Percentiles rank a stretch among this genome's conserved stretches.
These are phyloP conservation scores for Callimorpha dominula DNA, from an alignment of 2,888 invertebrate species.

Conservation along the genomic window DNA sequence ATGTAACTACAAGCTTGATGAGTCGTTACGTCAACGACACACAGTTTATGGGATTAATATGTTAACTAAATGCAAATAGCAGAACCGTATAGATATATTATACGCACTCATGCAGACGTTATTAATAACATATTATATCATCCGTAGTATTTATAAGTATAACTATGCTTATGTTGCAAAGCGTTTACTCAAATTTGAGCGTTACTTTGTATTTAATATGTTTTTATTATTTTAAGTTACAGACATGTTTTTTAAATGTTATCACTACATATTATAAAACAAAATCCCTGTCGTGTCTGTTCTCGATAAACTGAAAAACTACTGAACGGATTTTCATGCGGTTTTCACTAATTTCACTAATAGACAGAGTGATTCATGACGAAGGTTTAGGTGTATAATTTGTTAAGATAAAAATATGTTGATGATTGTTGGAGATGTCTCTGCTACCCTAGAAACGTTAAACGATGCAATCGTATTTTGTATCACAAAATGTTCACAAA, in stretches of 20 bases:
- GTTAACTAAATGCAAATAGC: conserved; percentile 80
- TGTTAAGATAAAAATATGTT: too few species aligned
- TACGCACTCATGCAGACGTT: not conserved
- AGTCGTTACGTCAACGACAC: conserved; percentile 68
- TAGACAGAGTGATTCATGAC: too few species aligned
- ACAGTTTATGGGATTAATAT: conserved; percentile 75
- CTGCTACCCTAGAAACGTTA: too few species aligned
- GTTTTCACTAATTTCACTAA: too few species aligned
- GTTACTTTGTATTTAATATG: not conserved
- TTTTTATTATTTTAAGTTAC: not conserved
- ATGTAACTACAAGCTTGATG: conserved; percentile 50
- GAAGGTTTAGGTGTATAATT: too few species aligned
- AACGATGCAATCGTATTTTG: not conserved
- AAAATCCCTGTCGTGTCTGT: too few species aligned
- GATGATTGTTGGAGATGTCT: too few species aligned
- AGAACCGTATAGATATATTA: conserved; percentile 22
- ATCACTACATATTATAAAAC: too few species aligned
- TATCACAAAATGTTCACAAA: conserved; percentile 32
- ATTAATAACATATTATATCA: not conserved
- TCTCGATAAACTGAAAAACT: too few species aligned
- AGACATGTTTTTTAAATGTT: too few species aligned
- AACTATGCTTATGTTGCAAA: not conserved
- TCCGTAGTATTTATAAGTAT: not conserved
- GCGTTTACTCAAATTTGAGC: not conserved
- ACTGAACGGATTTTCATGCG: too few species aligned